These are phyloP conservation scores for Prunella fulvescens DNA, from an alignment of 2,113 vertebrate species.

Conservation along the genomic window DNA sequence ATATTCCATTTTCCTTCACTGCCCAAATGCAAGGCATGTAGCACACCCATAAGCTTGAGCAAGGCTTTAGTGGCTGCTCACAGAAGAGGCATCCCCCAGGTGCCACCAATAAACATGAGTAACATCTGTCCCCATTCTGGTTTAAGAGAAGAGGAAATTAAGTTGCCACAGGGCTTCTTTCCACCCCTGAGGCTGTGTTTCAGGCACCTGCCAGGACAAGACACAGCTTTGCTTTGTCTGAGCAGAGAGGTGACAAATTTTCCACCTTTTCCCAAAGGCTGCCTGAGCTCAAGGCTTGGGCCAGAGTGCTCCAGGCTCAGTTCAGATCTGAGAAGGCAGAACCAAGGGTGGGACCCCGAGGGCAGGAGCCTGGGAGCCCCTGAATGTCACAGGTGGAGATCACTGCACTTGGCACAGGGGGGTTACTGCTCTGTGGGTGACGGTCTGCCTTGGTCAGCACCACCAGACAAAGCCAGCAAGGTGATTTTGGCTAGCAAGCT, in stretches of 20 bases:
- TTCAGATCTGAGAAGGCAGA: not conserved
- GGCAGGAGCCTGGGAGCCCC: not conserved
- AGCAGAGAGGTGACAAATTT: not conserved
- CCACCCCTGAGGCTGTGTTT: not conserved
- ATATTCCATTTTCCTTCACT: not conserved
- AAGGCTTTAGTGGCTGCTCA: not conserved
- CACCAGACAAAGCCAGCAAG: not conserved
- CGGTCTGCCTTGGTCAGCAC: not conserved
- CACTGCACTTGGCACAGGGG: not conserved
- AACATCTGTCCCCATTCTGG: not conserved
- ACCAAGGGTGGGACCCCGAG: rapidly evolving
- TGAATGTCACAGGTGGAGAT: not conserved
- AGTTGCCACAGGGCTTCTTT: not conserved
- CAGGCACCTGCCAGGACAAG: not conserved
- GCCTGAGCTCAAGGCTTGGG: not conserved
- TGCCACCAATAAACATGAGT: not conserved
- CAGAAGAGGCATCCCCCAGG: not conserved
- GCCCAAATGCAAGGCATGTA: not conserved
- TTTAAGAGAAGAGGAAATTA: not conserved
- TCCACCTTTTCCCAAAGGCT: not conserved
- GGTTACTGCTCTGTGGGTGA: not conserved
- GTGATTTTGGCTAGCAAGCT: not conserved
- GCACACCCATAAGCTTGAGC: not conserved
- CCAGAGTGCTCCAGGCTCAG: not conserved
- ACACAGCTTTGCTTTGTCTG: not conserved